A percentile compares a stretch with the other conserved stretches of the same genome.
Evolutionary conservation across 2,113 vertebrate species (phyloP).

Genomic region (Sylvilagus bachmani): DNA sequence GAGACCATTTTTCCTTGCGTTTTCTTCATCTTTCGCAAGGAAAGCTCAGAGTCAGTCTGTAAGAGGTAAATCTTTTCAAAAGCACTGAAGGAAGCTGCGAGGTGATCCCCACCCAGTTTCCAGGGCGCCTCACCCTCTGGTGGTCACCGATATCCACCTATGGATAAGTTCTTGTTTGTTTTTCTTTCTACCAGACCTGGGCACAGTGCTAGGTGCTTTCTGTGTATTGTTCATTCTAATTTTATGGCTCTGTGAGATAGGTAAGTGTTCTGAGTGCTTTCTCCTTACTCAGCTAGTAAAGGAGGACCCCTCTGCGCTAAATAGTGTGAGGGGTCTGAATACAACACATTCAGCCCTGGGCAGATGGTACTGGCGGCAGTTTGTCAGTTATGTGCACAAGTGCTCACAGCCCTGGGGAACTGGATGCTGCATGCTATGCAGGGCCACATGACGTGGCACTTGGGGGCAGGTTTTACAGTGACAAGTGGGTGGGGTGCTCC

Average conservation of each 20-base stretch:
- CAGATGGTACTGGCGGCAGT: neutral
- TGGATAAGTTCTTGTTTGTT: neutral
- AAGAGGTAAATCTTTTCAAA: neutral
- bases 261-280: neutral
- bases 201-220: neutral
- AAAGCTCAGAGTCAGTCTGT: neutral
- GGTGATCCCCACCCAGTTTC: neutral
- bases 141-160: neutral
- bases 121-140: neutral
- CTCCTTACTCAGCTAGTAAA: neutral
- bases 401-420: neutral
- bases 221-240: neutral
- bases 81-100: neutral
- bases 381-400: neutral
- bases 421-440: fast-evolving
- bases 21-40: neutral
- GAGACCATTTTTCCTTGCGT: neutral
- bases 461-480: neutral
- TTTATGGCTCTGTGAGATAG: neutral
- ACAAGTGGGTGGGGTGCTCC: neutral
- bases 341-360: too few species aligned
- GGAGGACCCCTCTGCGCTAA: neutral
- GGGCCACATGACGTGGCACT: neutral
- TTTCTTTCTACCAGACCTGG: neutral
- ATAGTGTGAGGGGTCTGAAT: neutral